Percentiles rank a stretch among this genome's conserved stretches.
Evolutionary conservation across 2,113 vertebrate genomes (phyloP).

Genomic region (Butastur rufipennis): DNA sequence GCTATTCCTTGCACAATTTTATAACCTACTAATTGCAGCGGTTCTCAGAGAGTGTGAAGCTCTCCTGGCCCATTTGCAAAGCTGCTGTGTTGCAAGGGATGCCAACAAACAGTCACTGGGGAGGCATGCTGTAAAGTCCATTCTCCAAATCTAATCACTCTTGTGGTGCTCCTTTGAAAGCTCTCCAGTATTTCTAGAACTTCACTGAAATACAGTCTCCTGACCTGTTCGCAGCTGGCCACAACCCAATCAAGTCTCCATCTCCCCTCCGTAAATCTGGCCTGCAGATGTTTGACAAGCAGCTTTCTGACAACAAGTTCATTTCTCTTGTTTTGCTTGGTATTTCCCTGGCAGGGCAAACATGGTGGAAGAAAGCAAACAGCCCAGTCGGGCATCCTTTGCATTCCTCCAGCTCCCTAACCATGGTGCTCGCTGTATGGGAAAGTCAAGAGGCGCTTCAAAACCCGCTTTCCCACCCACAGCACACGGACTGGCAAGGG

Average conservation of each 20-base stretch:
- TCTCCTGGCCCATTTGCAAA: neutral
- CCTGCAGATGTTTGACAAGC: neutral
- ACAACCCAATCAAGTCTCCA: neutral
- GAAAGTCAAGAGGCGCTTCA: neutral
- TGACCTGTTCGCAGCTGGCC: neutral
- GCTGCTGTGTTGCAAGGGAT: neutral
- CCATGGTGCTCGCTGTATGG: accelerated
- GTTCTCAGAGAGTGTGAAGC: neutral
- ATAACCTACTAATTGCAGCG: neutral
- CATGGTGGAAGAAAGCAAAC: accelerated
- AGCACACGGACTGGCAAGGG: neutral
- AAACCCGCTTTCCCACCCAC: neutral
- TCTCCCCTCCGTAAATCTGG: neutral
- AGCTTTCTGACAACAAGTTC: neutral
- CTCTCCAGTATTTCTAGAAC: neutral
- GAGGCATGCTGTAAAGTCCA: neutral
- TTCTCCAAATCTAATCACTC: neutral
- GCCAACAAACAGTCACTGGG: neutral
- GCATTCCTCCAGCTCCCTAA: neutral
- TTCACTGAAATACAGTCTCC: neutral
- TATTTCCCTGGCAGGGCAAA: neutral
- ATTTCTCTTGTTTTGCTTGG: neutral
- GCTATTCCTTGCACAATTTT: neutral
- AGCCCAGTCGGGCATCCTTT: neutral
- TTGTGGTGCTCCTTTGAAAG: neutral